Evolutionary conservation across 1,140 invertebrate genomes (phyloP).

Genomic region (Aleiodes sp.): DNA sequence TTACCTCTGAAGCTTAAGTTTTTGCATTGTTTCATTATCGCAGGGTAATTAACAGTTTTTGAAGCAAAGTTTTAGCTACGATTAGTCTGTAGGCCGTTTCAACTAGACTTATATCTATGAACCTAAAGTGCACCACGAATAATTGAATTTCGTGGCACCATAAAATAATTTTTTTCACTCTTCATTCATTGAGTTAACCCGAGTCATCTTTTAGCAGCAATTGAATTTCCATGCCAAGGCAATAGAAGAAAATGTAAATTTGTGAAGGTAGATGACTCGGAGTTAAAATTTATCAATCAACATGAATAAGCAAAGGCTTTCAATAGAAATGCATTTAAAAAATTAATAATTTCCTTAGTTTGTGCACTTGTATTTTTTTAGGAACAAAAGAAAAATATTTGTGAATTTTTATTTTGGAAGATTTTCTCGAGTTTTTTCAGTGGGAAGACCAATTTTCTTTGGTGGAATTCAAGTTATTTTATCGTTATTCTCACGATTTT

Average conservation of each 20-base stretch:
- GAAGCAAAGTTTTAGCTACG: slow-evolving; percentile 29
- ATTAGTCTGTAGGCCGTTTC: slow-evolving; percentile 44
- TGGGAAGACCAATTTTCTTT: slow-evolving; percentile 5
- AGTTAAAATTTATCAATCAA: not conserved
- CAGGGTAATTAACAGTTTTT: not conserved
- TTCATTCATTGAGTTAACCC: not conserved
- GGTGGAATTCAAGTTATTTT: not conserved
- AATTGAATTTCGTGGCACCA: not conserved
- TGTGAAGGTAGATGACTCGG: not conserved
- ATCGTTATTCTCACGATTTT: not conserved
- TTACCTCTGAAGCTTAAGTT: too few species aligned
- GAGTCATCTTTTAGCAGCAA: not conserved
- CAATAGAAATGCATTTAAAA: not conserved
- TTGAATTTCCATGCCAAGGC: not conserved
- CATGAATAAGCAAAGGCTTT: not conserved
- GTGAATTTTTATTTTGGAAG: not conserved
- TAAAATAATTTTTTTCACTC: slow-evolving; percentile 2
- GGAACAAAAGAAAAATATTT: not conserved
- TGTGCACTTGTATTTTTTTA: not conserved
- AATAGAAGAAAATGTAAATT: not conserved
- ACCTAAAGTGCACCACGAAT: slow-evolving; percentile 3
- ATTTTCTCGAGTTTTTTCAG: not conserved
- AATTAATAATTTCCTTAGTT: not conserved
- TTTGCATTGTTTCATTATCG: not conserved
- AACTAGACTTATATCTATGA: slow-evolving; percentile 39